Percentiles rank a stretch among this genome's conserved stretches.
These are phyloP conservation scores for Sinosuthora webbiana DNA, from an alignment of 2,113 vertebrate genomes.

Conservation along the genomic window DNA sequence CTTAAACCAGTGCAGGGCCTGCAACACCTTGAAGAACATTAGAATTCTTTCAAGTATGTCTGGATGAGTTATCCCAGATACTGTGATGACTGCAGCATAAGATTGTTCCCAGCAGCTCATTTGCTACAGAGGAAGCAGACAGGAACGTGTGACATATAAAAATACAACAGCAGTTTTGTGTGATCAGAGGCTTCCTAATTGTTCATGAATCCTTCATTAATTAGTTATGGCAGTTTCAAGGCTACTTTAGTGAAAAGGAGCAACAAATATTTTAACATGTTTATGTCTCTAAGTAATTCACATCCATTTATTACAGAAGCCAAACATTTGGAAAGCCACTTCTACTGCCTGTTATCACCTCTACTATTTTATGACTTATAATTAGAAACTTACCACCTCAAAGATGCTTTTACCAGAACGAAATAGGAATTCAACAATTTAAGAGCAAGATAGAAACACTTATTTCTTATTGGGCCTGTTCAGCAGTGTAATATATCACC, in stretches of 20 bases:
- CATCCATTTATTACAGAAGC: not conserved
- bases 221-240: not conserved
- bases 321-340: not conserved
- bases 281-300: not conserved
- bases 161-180: not conserved
- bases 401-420: not conserved
- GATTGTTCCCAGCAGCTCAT: not conserved
- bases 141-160: not conserved
- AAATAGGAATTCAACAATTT: not conserved
- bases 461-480: not conserved
- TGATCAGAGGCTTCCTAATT: not conserved
- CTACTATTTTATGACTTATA: not conserved
- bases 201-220: not conserved
- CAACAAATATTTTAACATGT: not conserved
- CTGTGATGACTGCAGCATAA: not conserved
- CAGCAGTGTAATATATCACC: not conserved
- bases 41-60: not conserved
- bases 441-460: not conserved
- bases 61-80: not conserved
- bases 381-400: not conserved
- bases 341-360: not conserved
- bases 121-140: not conserved
- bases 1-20: not conserved
- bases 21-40: not conserved
- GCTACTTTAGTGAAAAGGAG: not conserved